Evolutionary conservation across 2,888 invertebrate genomes (phyloP), one percentile per base, ranked within the genome.

Genomic region (Pasiphila rectangulata): DNA sequence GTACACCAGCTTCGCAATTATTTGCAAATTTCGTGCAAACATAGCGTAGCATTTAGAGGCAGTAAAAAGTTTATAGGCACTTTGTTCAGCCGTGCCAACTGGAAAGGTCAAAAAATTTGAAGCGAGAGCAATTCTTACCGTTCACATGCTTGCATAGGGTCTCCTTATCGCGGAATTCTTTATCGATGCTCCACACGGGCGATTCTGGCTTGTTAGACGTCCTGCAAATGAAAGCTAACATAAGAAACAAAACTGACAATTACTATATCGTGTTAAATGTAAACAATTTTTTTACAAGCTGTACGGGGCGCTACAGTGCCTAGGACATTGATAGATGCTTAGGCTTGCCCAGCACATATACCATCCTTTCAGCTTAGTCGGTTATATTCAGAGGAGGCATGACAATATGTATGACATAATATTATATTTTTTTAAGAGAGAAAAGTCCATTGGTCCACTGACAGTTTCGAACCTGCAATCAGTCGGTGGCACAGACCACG

Each of bases 161-260:
- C 47, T 85, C 87, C 61, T 80, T 83, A 53, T 85, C 79, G 49
- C 75, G 67, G 34, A 82, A 63, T 56, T 87, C 87, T 63, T 80
- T 84, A 48, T 87, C 87, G 50, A 76, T 63, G 62, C 63, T 84
- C 84, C 83, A 83, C 50, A 77, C 72, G 15, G 88, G 87, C 52
- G 87, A 87, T 57, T 87, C 87, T 40, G 83, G 79, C 61, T 87
- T 87, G 63, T 70, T 82, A 49, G 83, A 72, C 58, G 75, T 74
- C 71, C 87, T 87, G 82, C 56, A 56, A 76, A 75, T 56, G 61
- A 73, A 69, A 44, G 19, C 25, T 40, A 40, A 16, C 23, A 48
- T 51, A 30, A 44, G 34, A 23, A 35, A 40, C 21, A 49, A 9
- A 32, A 32, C 32, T 16, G n/a, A 17, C 32, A 19, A 32, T n/a